phyloP scores from a whole-genome alignment of 2,888 invertebrate species.

The Thymelicus acteon region DNA sequence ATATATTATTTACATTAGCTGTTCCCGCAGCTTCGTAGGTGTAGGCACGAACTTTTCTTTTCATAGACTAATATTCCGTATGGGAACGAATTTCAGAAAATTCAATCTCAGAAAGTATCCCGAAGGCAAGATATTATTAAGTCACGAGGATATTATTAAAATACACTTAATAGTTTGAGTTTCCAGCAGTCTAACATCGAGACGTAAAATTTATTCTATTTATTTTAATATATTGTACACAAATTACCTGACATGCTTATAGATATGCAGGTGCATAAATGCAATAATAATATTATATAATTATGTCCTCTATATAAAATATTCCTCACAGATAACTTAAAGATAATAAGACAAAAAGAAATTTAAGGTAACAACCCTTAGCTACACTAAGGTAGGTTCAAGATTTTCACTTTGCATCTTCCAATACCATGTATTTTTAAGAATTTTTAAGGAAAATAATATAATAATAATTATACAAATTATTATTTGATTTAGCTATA shows the following conservation, averaged over 20 bases:
- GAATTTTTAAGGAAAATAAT: too few species aligned
- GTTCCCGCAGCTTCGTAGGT: constrained; percentile 8
- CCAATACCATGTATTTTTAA: too few species aligned
- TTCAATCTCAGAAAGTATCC: not conserved
- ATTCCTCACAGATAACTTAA: constrained; percentile 1
- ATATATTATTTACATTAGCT: constrained; percentile 8
- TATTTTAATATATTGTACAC: not conserved
- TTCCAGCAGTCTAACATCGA: constrained; percentile 9
- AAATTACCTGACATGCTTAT: not conserved
- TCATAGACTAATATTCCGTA: not conserved
- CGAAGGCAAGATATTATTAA: not conserved
- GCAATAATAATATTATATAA: not conserved
- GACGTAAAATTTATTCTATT: constrained; percentile 3
- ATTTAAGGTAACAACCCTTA: not conserved
- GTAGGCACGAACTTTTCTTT: constrained; percentile 16
- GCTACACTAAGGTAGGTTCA: too few species aligned
- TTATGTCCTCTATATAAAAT: not conserved
- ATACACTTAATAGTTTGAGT: not conserved
- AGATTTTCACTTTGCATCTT: too few species aligned
- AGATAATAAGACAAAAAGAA: not conserved
- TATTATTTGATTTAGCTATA: too few species aligned
- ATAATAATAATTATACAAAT: too few species aligned
- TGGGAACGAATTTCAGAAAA: not conserved
- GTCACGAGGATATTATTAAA: not conserved
- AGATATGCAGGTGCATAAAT: constrained; percentile 4